Percentiles rank a stretch among this genome's conserved stretches.
Conservation (phyloP, 2,797 vertebrate genomes). For the Chrosomus eos region DNA sequence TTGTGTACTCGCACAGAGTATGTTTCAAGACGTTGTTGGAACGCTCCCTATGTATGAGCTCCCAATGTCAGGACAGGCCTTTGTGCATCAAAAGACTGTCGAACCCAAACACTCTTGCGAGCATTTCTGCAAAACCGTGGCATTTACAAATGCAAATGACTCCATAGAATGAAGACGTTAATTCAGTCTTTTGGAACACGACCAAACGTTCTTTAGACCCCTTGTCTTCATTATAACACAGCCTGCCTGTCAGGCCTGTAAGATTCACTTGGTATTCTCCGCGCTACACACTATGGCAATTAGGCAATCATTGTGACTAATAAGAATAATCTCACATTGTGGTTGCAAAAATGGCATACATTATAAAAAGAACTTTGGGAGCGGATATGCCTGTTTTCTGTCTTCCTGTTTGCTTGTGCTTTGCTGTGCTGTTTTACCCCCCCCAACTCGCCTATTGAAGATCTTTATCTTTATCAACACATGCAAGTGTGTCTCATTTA, state of each 20-base stretch:
- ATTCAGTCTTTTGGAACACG: slow-evolving; percentile 40
- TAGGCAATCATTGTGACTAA: slow-evolving; percentile 45
- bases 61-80: slow-evolving; percentile 5
- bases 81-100: slow-evolving; percentile 18
- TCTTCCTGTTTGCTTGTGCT: slow-evolving; percentile 44
- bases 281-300: slow-evolving; percentile 2
- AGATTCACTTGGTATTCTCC: slow-evolving; percentile 26
- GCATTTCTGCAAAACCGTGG: slow-evolving; percentile 18
- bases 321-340: slow-evolving; percentile 42
- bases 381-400: slow-evolving; percentile 34
- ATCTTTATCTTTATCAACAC: slow-evolving; percentile 59
- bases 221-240: slow-evolving; percentile 44
- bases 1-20: slow-evolving; percentile 19
- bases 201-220: slow-evolving; percentile 28
- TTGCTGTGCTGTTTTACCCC: slow-evolving; percentile 8
- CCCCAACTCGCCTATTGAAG: slow-evolving; percentile 18
- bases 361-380: slow-evolving; percentile 39
- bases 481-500: slow-evolving; percentile 45
- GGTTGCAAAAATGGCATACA: slow-evolving; percentile 14
- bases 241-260: slow-evolving; percentile 19
- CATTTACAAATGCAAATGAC: slow-evolving; percentile 48
- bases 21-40: slow-evolving; percentile 1
- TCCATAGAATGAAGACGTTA: slow-evolving; percentile 44
- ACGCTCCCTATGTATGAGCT: neutral
- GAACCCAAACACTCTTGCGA: neutral